Conservation (phyloP, 2,113 vertebrate species). For the Ptilonorhynchus violaceus region DNA sequence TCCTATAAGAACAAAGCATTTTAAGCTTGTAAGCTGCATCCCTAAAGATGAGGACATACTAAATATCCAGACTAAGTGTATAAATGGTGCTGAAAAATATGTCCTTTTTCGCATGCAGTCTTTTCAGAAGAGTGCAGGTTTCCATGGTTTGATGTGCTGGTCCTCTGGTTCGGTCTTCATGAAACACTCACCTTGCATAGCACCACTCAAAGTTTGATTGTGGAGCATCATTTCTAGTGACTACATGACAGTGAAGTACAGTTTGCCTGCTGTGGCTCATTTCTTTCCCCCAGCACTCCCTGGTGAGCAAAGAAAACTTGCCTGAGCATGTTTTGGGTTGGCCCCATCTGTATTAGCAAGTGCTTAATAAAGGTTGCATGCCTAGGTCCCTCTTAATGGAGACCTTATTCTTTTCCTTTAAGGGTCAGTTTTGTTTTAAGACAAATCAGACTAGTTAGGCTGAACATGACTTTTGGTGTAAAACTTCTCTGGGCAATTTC, state of each 20-base stretch:
- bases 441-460: not conserved
- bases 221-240: not conserved
- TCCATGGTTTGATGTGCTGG: not conserved
- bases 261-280: not conserved
- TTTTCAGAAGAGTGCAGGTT: not conserved
- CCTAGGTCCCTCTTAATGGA: not conserved
- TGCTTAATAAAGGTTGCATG: constrained; percentile 19
- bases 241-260: not conserved
- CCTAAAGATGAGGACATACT: not conserved
- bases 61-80: not conserved
- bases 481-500: constrained; percentile 30
- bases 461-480: not conserved
- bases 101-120: not conserved
- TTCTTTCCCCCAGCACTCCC: not conserved
- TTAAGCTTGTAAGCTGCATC: not conserved
- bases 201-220: not conserved
- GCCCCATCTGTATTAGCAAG: not conserved
- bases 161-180: not conserved
- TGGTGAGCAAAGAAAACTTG: constrained; percentile 1
- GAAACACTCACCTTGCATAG: not conserved
- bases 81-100: not conserved
- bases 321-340: constrained; percentile 16
- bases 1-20: not conserved
- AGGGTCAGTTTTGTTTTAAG: constrained; percentile 5
- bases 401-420: not conserved